phyloP scores from a whole-genome alignment of 2,113 vertebrate genomes.

The Sorex fumeus region DNA sequence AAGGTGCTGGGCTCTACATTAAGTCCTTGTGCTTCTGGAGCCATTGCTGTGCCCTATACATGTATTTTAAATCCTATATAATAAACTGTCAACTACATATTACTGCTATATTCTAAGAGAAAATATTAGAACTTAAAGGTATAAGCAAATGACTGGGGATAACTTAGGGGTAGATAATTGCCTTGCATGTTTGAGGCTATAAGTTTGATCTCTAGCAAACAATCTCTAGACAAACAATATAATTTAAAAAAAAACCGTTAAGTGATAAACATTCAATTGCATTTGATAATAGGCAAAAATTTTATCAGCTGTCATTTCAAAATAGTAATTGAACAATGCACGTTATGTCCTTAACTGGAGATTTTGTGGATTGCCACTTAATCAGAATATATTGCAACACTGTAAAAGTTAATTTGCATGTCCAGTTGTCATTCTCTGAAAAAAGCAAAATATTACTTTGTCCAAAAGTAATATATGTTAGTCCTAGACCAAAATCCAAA shows the following conservation, averaged over 20 bases:
- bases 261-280: not conserved
- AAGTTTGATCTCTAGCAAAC: no score
- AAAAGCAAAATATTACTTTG: not conserved
- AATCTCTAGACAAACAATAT: no score
- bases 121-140: not conserved
- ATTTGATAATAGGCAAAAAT: not conserved
- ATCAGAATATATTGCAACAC: not conserved
- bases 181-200: no score
- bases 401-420: not conserved
- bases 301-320: not conserved
- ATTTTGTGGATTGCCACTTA: not conserved
- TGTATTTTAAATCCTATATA: constrained; percentile 5
- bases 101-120: not conserved
- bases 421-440: not conserved
- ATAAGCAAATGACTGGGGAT: not conserved
- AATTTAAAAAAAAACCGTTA: no score
- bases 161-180: not conserved
- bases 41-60: no score
- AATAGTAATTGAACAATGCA: not conserved
- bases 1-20: no score
- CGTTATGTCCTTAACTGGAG: not conserved
- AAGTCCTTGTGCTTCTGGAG: no score
- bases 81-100: not conserved
- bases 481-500: not conserved
- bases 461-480: not conserved